A percentile compares a stretch with the other conserved stretches of the same genome.
These are phyloP conservation scores for Octopus bimaculoides DNA, from an alignment of 1,140 invertebrate genomes.

Conservation along the genomic window DNA sequence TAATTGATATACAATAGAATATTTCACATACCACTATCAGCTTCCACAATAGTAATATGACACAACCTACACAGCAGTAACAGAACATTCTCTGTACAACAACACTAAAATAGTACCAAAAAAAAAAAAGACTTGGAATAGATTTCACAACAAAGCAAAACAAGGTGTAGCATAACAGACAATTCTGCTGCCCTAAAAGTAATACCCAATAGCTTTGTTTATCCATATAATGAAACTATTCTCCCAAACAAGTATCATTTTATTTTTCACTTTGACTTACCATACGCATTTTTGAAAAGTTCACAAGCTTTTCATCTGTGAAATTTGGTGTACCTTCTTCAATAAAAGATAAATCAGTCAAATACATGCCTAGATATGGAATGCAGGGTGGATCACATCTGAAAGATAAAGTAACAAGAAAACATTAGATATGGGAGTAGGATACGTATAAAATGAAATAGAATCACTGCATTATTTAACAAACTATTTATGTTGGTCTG, in stretches of 20 bases:
- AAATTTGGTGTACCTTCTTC: constrained; percentile 92
- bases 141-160: neutral
- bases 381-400: constrained; percentile 91
- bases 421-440: neutral
- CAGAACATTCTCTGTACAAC: too few species aligned
- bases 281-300: constrained; percentile 97
- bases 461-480: too few species aligned
- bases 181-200: neutral
- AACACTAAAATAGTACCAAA: too few species aligned
- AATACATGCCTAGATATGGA: constrained; percentile 88
- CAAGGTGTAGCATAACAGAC: neutral
- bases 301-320: constrained; percentile 85
- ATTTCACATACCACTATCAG: too few species aligned
- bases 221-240: too few species aligned
- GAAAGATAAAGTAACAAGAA: constrained; percentile 24
- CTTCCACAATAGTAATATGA: too few species aligned
- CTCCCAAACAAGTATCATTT: too few species aligned
- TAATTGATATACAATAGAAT: too few species aligned
- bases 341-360: constrained; percentile 90
- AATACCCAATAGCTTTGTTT: neutral
- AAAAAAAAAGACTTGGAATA: too few species aligned
- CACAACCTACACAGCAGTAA: too few species aligned
- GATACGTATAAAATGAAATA: neutral
- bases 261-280: constrained; percentile 58
- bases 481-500: too few species aligned